A percentile compares a stretch with the other conserved stretches of the same genome.
Conservation (phyloP, 2,113 vertebrate species). For the Dinomys branickii region DNA sequence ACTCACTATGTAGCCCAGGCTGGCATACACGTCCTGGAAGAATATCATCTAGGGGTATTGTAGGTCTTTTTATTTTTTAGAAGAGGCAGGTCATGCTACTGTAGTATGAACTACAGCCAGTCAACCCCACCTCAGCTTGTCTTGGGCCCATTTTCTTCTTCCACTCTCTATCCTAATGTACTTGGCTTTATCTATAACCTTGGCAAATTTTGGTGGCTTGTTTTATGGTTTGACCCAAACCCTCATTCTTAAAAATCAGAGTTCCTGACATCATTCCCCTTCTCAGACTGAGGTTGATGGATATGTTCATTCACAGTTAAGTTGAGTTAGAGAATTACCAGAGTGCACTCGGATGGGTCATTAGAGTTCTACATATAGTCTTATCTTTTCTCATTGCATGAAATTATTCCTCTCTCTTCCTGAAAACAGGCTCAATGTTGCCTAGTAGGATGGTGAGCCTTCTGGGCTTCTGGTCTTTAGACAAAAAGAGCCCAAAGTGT, state of each 20-base stretch:
- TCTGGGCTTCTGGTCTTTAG: background rate
- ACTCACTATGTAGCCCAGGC: background rate
- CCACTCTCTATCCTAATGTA: background rate
- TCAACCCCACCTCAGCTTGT: background rate
- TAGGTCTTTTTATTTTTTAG: background rate
- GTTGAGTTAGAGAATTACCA: background rate
- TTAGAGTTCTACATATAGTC: background rate
- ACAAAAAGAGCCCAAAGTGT: background rate
- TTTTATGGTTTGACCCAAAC: constrained; percentile 11
- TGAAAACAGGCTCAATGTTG: background rate
- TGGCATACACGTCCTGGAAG: background rate
- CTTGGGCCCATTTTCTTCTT: background rate
- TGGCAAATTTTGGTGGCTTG: background rate
- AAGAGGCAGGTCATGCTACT: background rate
- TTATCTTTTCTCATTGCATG: background rate
- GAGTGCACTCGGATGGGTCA: background rate
- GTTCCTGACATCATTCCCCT: background rate
- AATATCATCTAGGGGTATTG: background rate
- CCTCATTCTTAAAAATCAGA: constrained; percentile 7
- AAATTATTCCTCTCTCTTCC: background rate
- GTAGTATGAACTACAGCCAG: background rate
- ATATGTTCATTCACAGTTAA: background rate
- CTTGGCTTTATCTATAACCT: background rate
- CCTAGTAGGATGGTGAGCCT: background rate
- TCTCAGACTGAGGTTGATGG: background rate